These are phyloP conservation scores for Phataginus tetradactyla DNA, from an alignment of 2,797 vertebrate genomes.

Conservation along the genomic window DNA sequence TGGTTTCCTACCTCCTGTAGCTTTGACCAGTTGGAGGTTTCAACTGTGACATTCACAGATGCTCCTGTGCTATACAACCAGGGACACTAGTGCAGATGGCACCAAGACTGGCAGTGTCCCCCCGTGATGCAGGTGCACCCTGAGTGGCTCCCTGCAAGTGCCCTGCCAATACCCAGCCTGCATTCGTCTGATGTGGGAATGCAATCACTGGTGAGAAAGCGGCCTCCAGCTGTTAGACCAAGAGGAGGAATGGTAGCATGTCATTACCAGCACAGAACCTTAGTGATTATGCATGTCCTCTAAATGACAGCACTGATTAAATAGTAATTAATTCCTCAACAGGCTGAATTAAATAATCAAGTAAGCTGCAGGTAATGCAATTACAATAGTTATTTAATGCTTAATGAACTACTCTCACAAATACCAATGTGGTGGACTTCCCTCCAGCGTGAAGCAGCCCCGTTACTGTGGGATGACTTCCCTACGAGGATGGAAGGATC, in stretches of 20 bases:
- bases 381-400: slow-evolving; percentile 81
- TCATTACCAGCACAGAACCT: background rate
- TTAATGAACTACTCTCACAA: background rate
- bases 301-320: slow-evolving; percentile 54
- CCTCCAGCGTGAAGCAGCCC: background rate
- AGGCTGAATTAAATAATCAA: slow-evolving; percentile 77
- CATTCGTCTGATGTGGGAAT: background rate
- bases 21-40: background rate
- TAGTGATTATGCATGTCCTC: background rate
- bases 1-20: background rate
- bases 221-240: background rate
- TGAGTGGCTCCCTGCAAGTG: background rate
- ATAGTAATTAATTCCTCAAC: slow-evolving; percentile 78
- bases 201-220: rapidly evolving
- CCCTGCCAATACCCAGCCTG: background rate
- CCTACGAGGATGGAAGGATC: background rate
- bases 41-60: rapidly evolving
- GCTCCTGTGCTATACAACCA: background rate
- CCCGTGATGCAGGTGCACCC: background rate
- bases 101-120: background rate
- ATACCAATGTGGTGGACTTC: background rate
- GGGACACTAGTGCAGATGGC: too few species aligned
- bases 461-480: background rate
- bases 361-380: slow-evolving; percentile 74
- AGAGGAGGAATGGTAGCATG: background rate